Evolutionary conservation across 2,113 vertebrate species (phyloP), one percentile per base, ranked within the genome.

Genomic region (Lycaon pictus): DNA sequence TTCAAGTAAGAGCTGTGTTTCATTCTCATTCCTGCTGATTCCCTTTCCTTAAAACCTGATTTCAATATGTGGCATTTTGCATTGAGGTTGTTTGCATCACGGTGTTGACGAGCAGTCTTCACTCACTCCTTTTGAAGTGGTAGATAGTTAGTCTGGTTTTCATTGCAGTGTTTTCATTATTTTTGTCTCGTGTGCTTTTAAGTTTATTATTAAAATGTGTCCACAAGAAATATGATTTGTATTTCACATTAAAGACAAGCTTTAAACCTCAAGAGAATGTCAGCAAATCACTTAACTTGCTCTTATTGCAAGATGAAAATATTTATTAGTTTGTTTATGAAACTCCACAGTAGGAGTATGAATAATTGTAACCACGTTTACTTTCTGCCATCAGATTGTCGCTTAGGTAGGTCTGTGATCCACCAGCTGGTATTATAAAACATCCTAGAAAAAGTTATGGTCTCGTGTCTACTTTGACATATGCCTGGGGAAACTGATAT

Each of bases 131-230:
- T 98, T 97, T 96, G 97, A 97, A 98, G 97, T 94, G 92, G 97
- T 95, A 89, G 93, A 96, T 86, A 87, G 89, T 98, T 97, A 97
- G 97, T 96, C 98, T 98, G 97, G 93, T 98, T 98, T 98, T 96
- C 95, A 97, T 98, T 96, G 86, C 65, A 69, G 16, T 89, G 27
- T 95, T 98, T 98, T 98, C 98, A 97, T 96, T 95, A 87, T 92
- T 98, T 97, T 96, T 96, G 97, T 98, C 98, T 98, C 29, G 11
- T 89, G 69, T 69, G 88, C 96, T 98, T 97, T 95, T 37, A 88
- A 80, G 53, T 97, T 98, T 98, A 95, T 98, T 98, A 96, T 97
- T 98, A 97, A 97, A 98, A 97, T 74, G 95, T 98, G 96, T 98
- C 98, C 98, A 98, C 95, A 97, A 97, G 83, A 97, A 98, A 98